Evolutionary conservation across 2,797 vertebrate genomes (phyloP).

Genomic region (Naso thynnoides): DNA sequence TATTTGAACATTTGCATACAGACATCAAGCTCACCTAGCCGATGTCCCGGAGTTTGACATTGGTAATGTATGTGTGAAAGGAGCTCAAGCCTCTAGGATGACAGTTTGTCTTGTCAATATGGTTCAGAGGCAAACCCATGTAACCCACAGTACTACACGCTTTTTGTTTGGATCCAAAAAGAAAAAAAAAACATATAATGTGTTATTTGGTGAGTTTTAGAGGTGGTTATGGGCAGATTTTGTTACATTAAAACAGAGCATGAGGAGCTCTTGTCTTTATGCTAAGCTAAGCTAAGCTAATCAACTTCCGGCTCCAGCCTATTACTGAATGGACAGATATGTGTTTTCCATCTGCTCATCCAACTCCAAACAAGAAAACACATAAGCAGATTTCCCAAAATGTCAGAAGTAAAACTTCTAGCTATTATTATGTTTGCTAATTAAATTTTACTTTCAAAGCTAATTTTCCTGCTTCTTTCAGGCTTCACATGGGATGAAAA

Average conservation of each 20-base stretch:
- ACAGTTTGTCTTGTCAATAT: neutral
- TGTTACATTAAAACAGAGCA: neutral
- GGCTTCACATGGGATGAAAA: slow-evolving; percentile 42
- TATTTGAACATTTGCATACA: no score
- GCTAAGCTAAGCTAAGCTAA: slow-evolving; percentile 4
- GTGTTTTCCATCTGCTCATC: neutral
- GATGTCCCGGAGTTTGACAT: no score
- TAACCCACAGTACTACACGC: neutral
- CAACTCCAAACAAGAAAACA: neutral
- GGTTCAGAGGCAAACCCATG: neutral
- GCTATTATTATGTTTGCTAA: no score
- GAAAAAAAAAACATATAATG: neutral
- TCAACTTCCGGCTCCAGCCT: neutral
- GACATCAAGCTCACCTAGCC: no score
- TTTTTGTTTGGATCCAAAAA: neutral
- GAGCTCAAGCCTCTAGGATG: neutral
- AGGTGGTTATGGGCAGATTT: neutral
- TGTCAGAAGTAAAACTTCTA: no score
- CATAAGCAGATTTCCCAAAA: no score
- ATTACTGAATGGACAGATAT: neutral
- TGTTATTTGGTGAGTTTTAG: neutral
- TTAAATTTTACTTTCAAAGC: slow-evolving; percentile 43
- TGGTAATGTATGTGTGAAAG: no score
- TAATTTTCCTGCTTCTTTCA: slow-evolving; percentile 23
- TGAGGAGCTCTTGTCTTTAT: neutral